Conservation (phyloP, 2,113 vertebrate species). For the Pseudois nayaur region DNA sequence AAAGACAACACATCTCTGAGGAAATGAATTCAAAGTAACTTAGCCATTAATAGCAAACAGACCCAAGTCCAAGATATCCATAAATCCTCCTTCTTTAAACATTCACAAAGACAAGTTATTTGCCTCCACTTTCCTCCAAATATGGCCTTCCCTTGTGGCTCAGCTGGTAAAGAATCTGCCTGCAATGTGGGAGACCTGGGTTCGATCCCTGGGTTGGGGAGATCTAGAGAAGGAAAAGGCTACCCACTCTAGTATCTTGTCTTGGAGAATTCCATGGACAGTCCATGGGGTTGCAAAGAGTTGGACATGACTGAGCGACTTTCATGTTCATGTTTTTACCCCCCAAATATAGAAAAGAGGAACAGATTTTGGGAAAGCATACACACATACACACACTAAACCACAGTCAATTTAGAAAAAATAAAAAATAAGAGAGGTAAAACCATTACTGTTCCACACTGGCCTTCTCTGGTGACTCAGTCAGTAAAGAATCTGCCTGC, state of each 20-base stretch:
- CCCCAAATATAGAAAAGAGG: neutral
- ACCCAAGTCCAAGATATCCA: neutral
- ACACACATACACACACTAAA: neutral
- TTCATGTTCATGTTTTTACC: neutral
- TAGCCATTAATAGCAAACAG: neutral
- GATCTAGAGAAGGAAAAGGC: neutral
- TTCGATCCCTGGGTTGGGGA: neutral
- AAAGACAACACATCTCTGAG: neutral
- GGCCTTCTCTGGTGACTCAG: neutral
- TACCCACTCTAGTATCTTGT: neutral
- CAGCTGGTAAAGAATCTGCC: neutral
- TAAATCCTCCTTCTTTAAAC: neutral
- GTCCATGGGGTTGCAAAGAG: neutral
- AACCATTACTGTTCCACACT: neutral
- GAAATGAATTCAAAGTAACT: neutral
- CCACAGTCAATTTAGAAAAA: neutral
- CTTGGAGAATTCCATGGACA: neutral
- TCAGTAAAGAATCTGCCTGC: neutral
- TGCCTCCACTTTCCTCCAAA: neutral
- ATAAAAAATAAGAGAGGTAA: neutral
- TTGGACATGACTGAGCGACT: fast-evolving
- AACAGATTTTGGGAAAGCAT: neutral
- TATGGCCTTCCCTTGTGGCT: neutral
- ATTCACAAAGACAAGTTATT: neutral
- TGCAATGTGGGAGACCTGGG: neutral